Evolutionary conservation across 2,797 vertebrate genomes (phyloP), one percentile per base, ranked within the genome.

Genomic region (Oryzias dopingdopingensis): DNA sequence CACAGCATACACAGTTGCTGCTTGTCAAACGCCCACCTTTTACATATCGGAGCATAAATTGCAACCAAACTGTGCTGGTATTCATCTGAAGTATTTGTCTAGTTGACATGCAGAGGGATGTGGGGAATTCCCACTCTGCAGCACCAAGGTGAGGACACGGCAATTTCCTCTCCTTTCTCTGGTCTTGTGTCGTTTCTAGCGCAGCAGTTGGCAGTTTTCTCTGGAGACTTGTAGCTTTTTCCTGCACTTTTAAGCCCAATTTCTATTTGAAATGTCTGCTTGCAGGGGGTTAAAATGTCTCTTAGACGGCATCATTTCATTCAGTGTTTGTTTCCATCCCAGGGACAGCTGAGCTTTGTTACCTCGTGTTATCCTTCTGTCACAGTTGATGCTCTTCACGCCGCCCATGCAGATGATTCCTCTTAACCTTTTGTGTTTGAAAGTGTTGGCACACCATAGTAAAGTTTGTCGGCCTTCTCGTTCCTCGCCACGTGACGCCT

Each of bases 11-110:
- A 44, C 55, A 52, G 47, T 65, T 32, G 52, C 54, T 57, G 52
- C 48, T 53, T 40, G 22, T 52, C 32, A 17, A n/a, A 10, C 53
- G 59, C 49, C 57, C 43, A 12, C 55, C 58, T 57, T 56, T 56
- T 64, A 49, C 54, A 49, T 41, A 56, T 66, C 67, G 53, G 52
- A 32, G 51, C 49, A 49, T 72, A 73, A 69, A 77, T 56, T 80
- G 67, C 68, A 76, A 62, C 78, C 10, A 12, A 32, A 10, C 24
- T 6, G 5, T 29, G 6, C 26, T 29, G 26, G 26, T 5, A 29
- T 29, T 29, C 26, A 29, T 29, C 32, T 20, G 1, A 59, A 55
- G 62, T 54, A 49, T 77, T 74, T 76, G 73, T 72, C 16, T 42
- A 43, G 61, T 72, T 65, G 70, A 69, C 80, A 75, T 41, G 29